These are phyloP conservation scores for Lasioglossum figueresi DNA, from an alignment of 2,888 invertebrate species.

Conservation along the genomic window DNA sequence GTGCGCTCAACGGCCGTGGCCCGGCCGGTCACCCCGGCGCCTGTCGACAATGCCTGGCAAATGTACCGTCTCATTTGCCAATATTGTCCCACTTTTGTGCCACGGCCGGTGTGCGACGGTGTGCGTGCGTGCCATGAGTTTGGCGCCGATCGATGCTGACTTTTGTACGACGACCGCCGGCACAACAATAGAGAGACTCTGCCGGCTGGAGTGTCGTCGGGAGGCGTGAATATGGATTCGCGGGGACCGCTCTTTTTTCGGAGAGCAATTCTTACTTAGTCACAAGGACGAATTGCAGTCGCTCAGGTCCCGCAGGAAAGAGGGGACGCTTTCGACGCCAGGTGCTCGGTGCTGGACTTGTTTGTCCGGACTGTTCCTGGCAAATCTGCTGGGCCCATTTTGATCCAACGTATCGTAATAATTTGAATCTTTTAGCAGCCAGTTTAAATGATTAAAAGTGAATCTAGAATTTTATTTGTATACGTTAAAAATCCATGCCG, in stretches of 20 bases:
- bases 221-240: constrained; percentile 59
- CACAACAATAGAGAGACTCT: constrained; percentile 51
- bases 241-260: not conserved
- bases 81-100: constrained; percentile 83
- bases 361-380: not conserved
- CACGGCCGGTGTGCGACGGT: constrained; percentile 41
- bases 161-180: constrained; percentile 60
- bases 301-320: not conserved
- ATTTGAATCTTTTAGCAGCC: not conserved
- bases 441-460: no score
- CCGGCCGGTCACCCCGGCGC: constrained; percentile 72
- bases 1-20: constrained; percentile 70
- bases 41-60: constrained; percentile 80
- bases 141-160: constrained; percentile 63
- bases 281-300: not conserved
- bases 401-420: not conserved
- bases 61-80: constrained; percentile 83
- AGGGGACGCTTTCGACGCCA: not conserved
- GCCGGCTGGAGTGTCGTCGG: constrained; percentile 20
- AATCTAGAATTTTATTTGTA: no score
- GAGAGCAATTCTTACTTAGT: constrained; percentile 13
- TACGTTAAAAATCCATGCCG: no score
- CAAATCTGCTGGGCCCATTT: not conserved
- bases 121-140: constrained; percentile 50
- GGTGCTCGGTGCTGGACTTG: not conserved